Evolutionary conservation across 92 coral and sea anemone species (phyloP).

Genomic region (Zoanthus sansibaricus): DNA sequence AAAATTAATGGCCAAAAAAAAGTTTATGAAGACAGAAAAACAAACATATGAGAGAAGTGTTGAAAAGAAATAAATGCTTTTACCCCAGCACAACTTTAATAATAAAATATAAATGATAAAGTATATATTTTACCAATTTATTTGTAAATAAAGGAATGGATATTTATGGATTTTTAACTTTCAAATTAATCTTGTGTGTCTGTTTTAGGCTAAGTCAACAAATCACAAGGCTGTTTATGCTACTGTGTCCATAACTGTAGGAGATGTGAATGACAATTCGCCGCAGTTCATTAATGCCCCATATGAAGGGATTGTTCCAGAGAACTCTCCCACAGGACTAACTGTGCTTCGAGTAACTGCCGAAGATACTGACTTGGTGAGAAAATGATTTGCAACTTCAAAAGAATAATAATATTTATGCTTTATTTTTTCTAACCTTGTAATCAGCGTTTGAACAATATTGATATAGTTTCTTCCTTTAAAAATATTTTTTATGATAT

Average conservation of each 20-base stretch:
- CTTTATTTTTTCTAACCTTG: too few species aligned
- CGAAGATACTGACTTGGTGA: constrained; percentile 78
- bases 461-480: too few species aligned
- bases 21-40: too few species aligned
- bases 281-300: constrained; percentile 83
- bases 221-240: constrained; percentile 84
- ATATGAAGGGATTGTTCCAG: constrained; percentile 85
- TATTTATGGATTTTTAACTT: not conserved
- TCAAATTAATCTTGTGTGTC: too few species aligned
- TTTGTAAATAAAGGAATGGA: not conserved
- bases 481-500: too few species aligned
- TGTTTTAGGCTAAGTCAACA: constrained; percentile 86
- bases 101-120: too few species aligned
- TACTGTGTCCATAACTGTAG: constrained; percentile 76
- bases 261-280: constrained; percentile 87
- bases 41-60: too few species aligned
- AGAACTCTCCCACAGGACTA: constrained; percentile 90
- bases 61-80: too few species aligned
- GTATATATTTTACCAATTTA: too few species aligned
- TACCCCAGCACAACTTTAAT: too few species aligned
- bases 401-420: not conserved
- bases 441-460: too few species aligned
- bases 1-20: too few species aligned
- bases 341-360: constrained; percentile 93
- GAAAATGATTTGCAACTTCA: constrained; percentile 13